Percentiles rank a stretch among this genome's conserved stretches.
Conservation (phyloP, 2,797 vertebrate species). For the Fistularia commersonii region DNA sequence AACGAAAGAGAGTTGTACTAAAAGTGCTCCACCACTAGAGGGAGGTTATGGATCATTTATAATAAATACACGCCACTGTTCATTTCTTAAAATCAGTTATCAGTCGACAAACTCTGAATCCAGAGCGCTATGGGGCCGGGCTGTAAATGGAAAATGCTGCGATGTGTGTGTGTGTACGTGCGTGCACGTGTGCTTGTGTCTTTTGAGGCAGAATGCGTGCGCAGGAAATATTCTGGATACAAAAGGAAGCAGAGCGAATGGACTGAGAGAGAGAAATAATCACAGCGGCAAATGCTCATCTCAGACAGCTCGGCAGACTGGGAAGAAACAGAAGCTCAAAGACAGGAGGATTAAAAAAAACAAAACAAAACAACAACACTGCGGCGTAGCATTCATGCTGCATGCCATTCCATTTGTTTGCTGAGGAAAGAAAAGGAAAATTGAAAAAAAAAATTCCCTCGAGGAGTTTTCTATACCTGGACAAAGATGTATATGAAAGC, state of each 20-base stretch:
- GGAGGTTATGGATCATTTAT: slow-evolving; percentile 26
- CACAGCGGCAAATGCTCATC: slow-evolving; percentile 16
- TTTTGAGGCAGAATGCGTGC: slow-evolving; percentile 27
- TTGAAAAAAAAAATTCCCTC: slow-evolving; percentile 3
- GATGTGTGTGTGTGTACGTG: slow-evolving; percentile 3
- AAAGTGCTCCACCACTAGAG: slow-evolving; percentile 44
- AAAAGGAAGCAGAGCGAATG: slow-evolving; percentile 44
- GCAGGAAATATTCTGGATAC: slow-evolving; percentile 53
- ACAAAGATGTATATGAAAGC: slow-evolving; percentile 84
- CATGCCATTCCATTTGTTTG: slow-evolving; percentile 31
- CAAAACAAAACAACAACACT: slow-evolving; percentile 14
- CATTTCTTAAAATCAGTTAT: no score
- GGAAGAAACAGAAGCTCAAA: slow-evolving; percentile 15
- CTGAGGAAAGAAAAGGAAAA: slow-evolving; percentile 11
- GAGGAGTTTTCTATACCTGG: slow-evolving; percentile 77
- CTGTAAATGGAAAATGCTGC: neutral
- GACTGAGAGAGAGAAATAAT: slow-evolving; percentile 18
- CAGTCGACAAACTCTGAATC: no score
- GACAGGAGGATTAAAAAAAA: slow-evolving; percentile 24
- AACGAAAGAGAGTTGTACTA: slow-evolving; percentile 20
- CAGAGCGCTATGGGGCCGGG: neutral
- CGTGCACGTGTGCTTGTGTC: slow-evolving; percentile 11
- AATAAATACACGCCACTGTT: no score
- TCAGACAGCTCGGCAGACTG: slow-evolving; percentile 30
- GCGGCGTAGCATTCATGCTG: slow-evolving; percentile 31